Percentiles rank a stretch among this genome's conserved stretches.
Conservation (phyloP, 2,888 invertebrate species). For the Chrysina gloriosa region DNA sequence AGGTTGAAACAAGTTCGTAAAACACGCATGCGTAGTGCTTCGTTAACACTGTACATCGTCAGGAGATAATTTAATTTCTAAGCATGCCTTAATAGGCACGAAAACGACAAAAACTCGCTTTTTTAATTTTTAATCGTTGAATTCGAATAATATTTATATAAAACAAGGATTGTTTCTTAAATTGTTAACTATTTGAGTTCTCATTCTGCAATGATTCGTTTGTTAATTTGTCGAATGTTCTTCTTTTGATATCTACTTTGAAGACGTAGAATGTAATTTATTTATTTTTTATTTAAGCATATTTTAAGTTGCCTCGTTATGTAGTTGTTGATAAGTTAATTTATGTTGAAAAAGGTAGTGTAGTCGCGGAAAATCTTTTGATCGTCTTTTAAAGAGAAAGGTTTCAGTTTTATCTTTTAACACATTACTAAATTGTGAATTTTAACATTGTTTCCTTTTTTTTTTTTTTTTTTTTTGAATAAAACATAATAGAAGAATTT, state of each 20-base stretch:
- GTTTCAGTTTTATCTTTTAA: not conserved
- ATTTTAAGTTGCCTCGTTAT: not conserved
- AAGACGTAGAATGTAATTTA: not conserved
- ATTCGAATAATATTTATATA: not conserved
- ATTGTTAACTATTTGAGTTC: not conserved
- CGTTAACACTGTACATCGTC: too few species aligned
- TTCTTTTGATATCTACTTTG: not conserved
- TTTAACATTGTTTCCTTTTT: slow-evolving; percentile 7
- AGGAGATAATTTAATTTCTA: too few species aligned
- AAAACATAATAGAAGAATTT: not conserved
- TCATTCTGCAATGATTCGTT: not conserved
- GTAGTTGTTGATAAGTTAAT: not conserved
- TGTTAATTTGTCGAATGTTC: not conserved
- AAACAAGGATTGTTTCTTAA: slow-evolving; percentile 7
- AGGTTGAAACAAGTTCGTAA: too few species aligned
- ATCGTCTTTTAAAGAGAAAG: too few species aligned
- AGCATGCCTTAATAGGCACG: too few species aligned
- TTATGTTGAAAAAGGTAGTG: not conserved
- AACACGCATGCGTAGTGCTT: too few species aligned
- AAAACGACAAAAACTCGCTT: too few species aligned
- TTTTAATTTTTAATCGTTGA: too few species aligned
- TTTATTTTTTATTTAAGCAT: slow-evolving; percentile 7
- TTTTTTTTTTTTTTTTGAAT: slow-evolving; percentile 4
- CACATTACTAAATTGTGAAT: slow-evolving; percentile 1
- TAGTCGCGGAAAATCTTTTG: not conserved